A percentile compares a stretch with the other conserved stretches of the same genome.
These are phyloP conservation scores for Tenrec ecaudatus DNA, from an alignment of 2,113 vertebrate genomes.

Conservation along the genomic window DNA sequence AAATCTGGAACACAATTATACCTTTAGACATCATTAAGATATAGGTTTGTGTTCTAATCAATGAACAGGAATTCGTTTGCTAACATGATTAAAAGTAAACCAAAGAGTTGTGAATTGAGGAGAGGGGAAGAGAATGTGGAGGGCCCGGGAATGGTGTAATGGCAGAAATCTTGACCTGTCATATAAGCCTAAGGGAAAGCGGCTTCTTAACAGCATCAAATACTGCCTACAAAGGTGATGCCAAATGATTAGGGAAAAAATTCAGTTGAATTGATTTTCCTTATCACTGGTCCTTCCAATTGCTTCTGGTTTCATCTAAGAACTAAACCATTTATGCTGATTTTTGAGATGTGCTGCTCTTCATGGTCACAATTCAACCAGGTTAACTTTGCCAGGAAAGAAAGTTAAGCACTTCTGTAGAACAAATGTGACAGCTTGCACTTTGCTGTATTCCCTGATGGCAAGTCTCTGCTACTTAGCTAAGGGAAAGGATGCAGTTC, in stretches of 20 bases:
- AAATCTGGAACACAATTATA: constrained; percentile 16
- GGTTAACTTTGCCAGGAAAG: background rate
- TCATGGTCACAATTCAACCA: background rate
- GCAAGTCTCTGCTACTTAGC: background rate
- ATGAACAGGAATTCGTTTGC: background rate
- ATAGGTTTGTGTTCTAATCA: background rate
- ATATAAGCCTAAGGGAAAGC: background rate
- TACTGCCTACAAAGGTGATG: background rate
- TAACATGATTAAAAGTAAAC: background rate
- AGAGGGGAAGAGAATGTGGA: background rate
- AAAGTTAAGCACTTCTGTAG: background rate
- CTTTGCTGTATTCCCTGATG: background rate
- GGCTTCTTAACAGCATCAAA: background rate
- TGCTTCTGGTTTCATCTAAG: background rate
- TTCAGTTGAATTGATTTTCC: background rate
- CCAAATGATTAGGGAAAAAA: background rate
- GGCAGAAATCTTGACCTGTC: background rate
- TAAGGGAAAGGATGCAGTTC: background rate
- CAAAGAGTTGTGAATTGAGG: background rate
- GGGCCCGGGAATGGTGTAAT: background rate
- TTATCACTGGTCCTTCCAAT: background rate
- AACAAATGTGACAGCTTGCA: background rate
- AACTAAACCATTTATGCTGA: background rate
- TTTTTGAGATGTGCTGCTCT: background rate
- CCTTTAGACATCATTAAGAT: background rate